Evolutionary conservation across 2,113 vertebrate genomes (phyloP).

Genomic region (Tylochromis polylepis): DNA sequence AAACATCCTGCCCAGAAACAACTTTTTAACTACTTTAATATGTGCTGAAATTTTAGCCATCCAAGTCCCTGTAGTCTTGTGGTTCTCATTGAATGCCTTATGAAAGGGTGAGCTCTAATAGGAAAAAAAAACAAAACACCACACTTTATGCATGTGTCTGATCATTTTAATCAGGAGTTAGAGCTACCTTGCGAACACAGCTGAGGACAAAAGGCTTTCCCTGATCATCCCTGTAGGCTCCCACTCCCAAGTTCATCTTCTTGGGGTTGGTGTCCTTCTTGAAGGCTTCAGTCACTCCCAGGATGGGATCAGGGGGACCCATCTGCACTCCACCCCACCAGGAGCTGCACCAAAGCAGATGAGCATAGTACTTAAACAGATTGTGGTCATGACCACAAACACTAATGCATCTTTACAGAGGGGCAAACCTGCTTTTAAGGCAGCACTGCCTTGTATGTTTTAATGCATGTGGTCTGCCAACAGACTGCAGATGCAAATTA

Average conservation of each 20-base stretch:
- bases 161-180: not conserved
- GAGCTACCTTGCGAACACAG: slow-evolving; percentile 85
- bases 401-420: not conserved
- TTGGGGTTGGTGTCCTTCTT: slow-evolving; percentile 88
- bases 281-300: slow-evolving; percentile 92
- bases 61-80: not conserved
- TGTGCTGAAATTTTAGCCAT: not conserved
- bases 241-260: slow-evolving; percentile 96
- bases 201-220: slow-evolving; percentile 89
- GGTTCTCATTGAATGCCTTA: not conserved
- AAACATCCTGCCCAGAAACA: not conserved
- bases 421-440: not conserved
- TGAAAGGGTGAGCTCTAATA: too few species aligned
- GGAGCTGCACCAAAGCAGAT: slow-evolving; percentile 71
- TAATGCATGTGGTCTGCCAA: not conserved
- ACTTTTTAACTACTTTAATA: not conserved
- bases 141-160: not conserved
- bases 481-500: not conserved
- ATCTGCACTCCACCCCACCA: slow-evolving; percentile 94
- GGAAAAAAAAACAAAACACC: too few species aligned
- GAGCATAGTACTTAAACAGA: not conserved
- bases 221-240: slow-evolving; percentile 89
- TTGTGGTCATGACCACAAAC: not conserved
- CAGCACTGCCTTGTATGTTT: not conserved
- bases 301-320: slow-evolving; percentile 93